Percentiles rank a stretch among this genome's conserved stretches.
phyloP scores from a whole-genome alignment of 2,113 vertebrate species.

The Rafetus swinhoei region DNA sequence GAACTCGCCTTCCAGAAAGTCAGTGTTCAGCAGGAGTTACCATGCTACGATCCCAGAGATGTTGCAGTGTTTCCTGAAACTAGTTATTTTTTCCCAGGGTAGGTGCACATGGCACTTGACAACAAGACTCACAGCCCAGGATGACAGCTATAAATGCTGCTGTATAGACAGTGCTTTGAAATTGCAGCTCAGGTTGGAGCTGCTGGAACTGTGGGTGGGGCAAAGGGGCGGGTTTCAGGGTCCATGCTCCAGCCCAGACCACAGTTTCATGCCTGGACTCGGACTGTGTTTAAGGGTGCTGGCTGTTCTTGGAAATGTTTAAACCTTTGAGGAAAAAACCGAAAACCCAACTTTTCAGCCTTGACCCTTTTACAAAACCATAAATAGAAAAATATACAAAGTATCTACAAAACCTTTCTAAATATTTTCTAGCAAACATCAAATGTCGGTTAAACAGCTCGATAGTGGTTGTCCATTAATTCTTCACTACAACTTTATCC shows the following conservation, averaged over 20 bases:
- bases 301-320: not conserved
- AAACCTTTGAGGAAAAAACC: accelerated
- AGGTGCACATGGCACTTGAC: not conserved
- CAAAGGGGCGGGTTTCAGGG: not conserved
- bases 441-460: not conserved
- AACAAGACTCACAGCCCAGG: not conserved
- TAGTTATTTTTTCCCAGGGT: not conserved
- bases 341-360: not conserved
- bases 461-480: accelerated
- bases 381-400: conserved; percentile 47
- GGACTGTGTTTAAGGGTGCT: not conserved
- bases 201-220: no score
- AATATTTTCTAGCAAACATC: not conserved
- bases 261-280: not conserved
- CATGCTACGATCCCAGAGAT: not conserved
- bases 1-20: not conserved
- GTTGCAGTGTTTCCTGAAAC: not conserved
- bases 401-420: not conserved
- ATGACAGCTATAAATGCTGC: not conserved
- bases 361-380: not conserved
- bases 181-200: not conserved
- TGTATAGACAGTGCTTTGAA: not conserved
- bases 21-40: not conserved
- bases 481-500: accelerated
- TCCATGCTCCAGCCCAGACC: not conserved